Percentiles rank a stretch among this genome's conserved stretches.
Conservation (phyloP, 2,797 vertebrate genomes). For the Gouania willdenowi region DNA sequence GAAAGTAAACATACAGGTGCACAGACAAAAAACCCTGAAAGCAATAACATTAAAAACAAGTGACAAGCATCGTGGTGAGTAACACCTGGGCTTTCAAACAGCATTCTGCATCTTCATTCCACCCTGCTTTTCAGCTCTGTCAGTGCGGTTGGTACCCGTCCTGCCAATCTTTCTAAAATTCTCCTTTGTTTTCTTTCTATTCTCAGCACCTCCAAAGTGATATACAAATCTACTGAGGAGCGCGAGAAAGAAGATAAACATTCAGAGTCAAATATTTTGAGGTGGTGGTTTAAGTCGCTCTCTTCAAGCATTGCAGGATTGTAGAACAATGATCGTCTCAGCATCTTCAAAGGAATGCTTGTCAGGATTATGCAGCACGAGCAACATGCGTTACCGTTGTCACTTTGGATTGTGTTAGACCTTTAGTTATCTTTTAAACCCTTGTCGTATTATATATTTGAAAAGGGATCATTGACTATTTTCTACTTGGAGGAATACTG, state of each 20-base stretch:
- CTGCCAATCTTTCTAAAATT: slow-evolving; percentile 37
- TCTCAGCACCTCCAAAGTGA: slow-evolving; percentile 29
- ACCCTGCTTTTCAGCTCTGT: slow-evolving; percentile 48
- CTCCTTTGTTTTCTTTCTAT: slow-evolving; percentile 6
- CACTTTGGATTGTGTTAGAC: slow-evolving; percentile 43
- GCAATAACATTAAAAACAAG: slow-evolving; percentile 6
- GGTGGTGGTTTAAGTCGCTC: slow-evolving; percentile 29
- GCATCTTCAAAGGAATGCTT: slow-evolving; percentile 40
- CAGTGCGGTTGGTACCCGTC: slow-evolving; percentile 50
- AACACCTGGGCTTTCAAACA: slow-evolving; percentile 51
- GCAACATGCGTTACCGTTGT: slow-evolving; percentile 20
- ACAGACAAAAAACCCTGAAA: too few relatives aligned
- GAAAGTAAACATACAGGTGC: too few relatives aligned
- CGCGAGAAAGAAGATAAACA: slow-evolving; percentile 22
- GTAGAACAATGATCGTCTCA: slow-evolving; percentile 41
- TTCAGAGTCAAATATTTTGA: slow-evolving; percentile 54
- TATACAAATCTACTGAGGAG: slow-evolving; percentile 47
- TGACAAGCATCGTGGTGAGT: slow-evolving; percentile 43
- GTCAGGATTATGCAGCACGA: slow-evolving; percentile 35
- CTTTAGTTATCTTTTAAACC: slow-evolving; percentile 35
- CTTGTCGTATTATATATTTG: slow-evolving; percentile 32
- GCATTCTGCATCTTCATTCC: slow-evolving; percentile 36
- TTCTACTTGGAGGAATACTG: slow-evolving; percentile 30
- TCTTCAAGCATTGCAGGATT: slow-evolving; percentile 29
- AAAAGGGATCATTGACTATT: slow-evolving; percentile 42